Conservation (phyloP, 92 coral and sea anemone genomes). For the Actinostola sp. region DNA sequence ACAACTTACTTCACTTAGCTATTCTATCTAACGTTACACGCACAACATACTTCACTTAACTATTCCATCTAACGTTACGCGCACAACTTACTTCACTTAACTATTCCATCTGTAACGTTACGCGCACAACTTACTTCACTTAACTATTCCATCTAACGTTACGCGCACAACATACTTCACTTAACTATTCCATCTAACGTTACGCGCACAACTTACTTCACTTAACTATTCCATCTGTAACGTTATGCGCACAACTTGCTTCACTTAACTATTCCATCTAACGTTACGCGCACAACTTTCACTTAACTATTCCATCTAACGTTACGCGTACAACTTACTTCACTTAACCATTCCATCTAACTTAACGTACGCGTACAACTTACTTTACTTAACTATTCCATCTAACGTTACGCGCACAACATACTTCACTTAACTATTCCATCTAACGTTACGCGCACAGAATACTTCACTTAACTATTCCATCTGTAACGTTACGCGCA, state of each 20-base stretch:
- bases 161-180: neutral
- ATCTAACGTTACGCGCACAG: neutral
- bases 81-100: neutral
- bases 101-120: neutral
- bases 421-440: neutral
- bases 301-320: neutral
- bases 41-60: neutral
- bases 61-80: neutral
- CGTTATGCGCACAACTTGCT: neutral
- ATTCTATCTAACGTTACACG: neutral
- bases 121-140: neutral
- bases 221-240: neutral
- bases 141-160: neutral
- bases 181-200: neutral
- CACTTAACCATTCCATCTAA: neutral
- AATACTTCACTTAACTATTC: neutral
- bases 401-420: neutral
- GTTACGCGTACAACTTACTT: neutral
- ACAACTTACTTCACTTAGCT: neutral
- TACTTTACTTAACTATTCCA: neutral
- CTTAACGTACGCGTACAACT: neutral
- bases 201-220: neutral
- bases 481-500: neutral
- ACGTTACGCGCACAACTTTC: neutral
- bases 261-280: neutral